Evolutionary conservation across 1,140 invertebrate species (phyloP).

Genomic region (Drosophila sp.): DNA sequence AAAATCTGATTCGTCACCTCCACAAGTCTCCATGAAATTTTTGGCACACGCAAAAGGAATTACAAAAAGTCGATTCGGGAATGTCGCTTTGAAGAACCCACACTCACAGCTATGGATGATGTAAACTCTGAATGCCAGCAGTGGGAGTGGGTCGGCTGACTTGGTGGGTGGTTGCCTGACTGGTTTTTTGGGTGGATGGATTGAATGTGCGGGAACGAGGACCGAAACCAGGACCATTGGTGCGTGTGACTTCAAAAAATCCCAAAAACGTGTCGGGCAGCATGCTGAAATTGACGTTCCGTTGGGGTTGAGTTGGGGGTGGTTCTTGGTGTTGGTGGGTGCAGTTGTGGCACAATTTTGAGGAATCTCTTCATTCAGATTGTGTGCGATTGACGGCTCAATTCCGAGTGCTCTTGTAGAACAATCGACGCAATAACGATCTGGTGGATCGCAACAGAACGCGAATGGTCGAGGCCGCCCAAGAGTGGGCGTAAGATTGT

Average conservation of each 20-base stretch:
- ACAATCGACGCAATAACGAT: slow-evolving; percentile 9
- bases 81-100: slow-evolving; percentile 59
- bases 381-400: slow-evolving; percentile 20
- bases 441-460: neutral
- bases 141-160: slow-evolving; percentile 23
- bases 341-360: slow-evolving; percentile 34
- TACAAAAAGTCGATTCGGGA: slow-evolving; percentile 45
- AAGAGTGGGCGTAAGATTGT: neutral
- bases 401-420: neutral
- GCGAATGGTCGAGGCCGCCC: neutral
- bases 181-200: slow-evolving; percentile 26
- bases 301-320: slow-evolving; percentile 44
- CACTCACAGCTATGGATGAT: slow-evolving; percentile 5
- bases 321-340: slow-evolving; percentile 28
- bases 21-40: slow-evolving; percentile 65
- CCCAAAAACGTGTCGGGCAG: slow-evolving; percentile 78
- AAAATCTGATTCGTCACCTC: slow-evolving; percentile 78
- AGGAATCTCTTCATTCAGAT: slow-evolving; percentile 4
- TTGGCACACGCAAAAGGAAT: slow-evolving; percentile 60
- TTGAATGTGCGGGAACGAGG: neutral
- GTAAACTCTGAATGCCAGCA: slow-evolving; percentile 29
- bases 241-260: slow-evolving; percentile 80
- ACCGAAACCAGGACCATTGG: slow-evolving; percentile 39
- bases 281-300: slow-evolving; percentile 70
- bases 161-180: slow-evolving; percentile 13